A percentile compares a stretch with the other conserved stretches of the same genome.
Evolutionary conservation across 2,797 vertebrate species (phyloP).

Genomic region (Chaetodon trifasciatus): DNA sequence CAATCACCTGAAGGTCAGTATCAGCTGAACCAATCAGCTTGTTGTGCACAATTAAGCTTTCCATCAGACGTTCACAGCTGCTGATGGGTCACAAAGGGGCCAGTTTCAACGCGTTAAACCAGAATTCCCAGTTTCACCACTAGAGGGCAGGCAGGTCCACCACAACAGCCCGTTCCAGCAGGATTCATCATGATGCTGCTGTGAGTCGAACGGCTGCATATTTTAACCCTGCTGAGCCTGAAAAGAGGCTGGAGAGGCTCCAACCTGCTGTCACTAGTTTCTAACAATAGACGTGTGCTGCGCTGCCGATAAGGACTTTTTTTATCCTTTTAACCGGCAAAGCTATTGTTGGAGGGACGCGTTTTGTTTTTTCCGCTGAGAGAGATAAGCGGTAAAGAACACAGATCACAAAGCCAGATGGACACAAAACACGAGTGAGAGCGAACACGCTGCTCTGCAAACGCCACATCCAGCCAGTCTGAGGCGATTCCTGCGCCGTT

Average conservation of each 20-base stretch:
- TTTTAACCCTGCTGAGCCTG: not conserved
- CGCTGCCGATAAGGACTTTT: conserved; percentile 18
- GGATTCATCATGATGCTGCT: not conserved
- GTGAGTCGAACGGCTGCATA: not conserved
- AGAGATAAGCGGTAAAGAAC: conserved; percentile 24
- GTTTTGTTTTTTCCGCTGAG: conserved; percentile 57
- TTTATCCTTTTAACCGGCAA: conserved; percentile 17
- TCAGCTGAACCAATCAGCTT: no score
- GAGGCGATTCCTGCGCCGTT: no score
- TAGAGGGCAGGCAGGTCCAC: conserved; percentile 54
- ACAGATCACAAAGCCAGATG: conserved; percentile 7
- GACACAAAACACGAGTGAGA: not conserved
- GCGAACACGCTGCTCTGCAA: not conserved
- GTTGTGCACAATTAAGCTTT: no score
- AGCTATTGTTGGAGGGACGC: conserved; percentile 44
- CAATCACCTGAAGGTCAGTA: no score
- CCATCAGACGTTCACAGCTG: not conserved
- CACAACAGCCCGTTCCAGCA: not conserved
- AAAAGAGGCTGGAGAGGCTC: conserved; percentile 31
- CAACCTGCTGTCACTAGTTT: conserved; percentile 42
- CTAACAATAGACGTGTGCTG: conserved; percentile 62
- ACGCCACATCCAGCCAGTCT: not conserved
- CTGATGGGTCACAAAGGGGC: not conserved
- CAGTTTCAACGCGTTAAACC: conserved; percentile 6
- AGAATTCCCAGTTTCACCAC: conserved; percentile 29